A percentile compares a stretch with the other conserved stretches of the same genome.
Evolutionary conservation across 2,888 invertebrate genomes (phyloP).

Genomic region (Melanophora roralis): DNA sequence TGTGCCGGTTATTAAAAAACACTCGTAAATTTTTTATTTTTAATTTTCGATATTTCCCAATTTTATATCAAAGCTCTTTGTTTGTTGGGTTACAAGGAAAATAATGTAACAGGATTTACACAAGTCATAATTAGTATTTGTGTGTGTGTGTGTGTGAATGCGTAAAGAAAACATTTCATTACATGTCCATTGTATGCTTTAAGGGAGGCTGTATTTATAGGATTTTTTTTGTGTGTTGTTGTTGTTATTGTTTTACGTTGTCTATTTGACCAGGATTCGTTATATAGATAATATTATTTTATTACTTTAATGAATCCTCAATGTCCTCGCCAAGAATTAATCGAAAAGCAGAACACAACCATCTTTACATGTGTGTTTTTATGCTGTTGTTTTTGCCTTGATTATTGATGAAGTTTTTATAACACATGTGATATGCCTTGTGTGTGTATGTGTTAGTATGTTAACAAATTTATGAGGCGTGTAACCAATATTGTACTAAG

Average conservation of each 20-base stretch:
- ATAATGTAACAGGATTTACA: conserved; percentile 57
- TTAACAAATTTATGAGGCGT: conserved; percentile 58
- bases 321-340: conserved; percentile 16
- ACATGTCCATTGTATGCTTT: conserved; percentile 25
- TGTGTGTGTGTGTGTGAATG: conserved; percentile 35
- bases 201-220: conserved; percentile 41
- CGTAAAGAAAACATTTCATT: conserved; percentile 43
- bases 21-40: too few relatives aligned
- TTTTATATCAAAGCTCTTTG: too few relatives aligned
- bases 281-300: conserved; percentile 31
- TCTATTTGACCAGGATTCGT: conserved; percentile 13
- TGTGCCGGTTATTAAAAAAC: too few relatives aligned
- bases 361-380: conserved; percentile 13
- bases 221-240: too few relatives aligned
- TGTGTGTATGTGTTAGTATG: conserved; percentile 21
- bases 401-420: conserved; percentile 62
- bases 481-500: conserved; percentile 21
- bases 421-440: conserved; percentile 37
- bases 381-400: conserved; percentile 25
- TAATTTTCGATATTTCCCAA: too few relatives aligned
- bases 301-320: conserved; percentile 60
- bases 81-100: conserved; percentile 22
- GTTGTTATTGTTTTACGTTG: not conserved
- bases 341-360: conserved; percentile 48
- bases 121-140: conserved; percentile 59